Evolutionary conservation across 2,888 invertebrate species (phyloP).

Genomic region (Metellina segmentata): DNA sequence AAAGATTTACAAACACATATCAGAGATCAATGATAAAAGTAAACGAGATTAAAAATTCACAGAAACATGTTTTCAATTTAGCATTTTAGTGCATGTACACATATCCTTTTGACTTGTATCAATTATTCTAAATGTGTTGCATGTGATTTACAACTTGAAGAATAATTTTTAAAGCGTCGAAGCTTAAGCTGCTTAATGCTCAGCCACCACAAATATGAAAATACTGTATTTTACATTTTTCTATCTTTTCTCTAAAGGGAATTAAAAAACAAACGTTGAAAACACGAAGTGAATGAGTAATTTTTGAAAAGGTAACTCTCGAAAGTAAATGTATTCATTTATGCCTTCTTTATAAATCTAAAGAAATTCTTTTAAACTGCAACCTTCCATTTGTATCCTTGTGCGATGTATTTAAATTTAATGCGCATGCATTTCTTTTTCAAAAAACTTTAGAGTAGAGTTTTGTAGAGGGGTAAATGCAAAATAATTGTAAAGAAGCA

Average conservation of each 20-base stretch:
- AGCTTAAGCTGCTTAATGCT: too few relatives aligned
- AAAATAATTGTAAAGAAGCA: background rate
- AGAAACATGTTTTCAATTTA: too few relatives aligned
- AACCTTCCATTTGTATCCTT: background rate
- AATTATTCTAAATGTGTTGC: too few relatives aligned
- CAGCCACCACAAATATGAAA: too few relatives aligned
- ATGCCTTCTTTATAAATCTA: background rate
- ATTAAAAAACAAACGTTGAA: background rate
- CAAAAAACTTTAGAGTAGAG: conserved; percentile 1
- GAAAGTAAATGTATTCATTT: conserved; percentile 50
- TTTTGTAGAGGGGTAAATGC: conserved; percentile 2
- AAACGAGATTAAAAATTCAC: too few relatives aligned
- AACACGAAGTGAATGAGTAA: background rate
- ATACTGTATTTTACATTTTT: background rate
- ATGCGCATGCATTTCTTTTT: conserved; percentile 20
- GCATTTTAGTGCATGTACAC: too few relatives aligned
- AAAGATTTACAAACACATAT: too few relatives aligned
- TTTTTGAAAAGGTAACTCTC: conserved; percentile 17
- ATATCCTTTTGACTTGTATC: too few relatives aligned
- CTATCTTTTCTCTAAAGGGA: background rate
- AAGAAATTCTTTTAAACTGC: background rate
- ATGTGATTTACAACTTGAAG: too few relatives aligned
- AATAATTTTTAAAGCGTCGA: too few relatives aligned
- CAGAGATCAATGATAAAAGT: too few relatives aligned
- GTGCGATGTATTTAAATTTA: conserved; percentile 31